A percentile compares a stretch with the other conserved stretches of the same genome.
These are phyloP conservation scores for Pachyramphus minor DNA, from an alignment of 2,113 vertebrate species.

Conservation along the genomic window DNA sequence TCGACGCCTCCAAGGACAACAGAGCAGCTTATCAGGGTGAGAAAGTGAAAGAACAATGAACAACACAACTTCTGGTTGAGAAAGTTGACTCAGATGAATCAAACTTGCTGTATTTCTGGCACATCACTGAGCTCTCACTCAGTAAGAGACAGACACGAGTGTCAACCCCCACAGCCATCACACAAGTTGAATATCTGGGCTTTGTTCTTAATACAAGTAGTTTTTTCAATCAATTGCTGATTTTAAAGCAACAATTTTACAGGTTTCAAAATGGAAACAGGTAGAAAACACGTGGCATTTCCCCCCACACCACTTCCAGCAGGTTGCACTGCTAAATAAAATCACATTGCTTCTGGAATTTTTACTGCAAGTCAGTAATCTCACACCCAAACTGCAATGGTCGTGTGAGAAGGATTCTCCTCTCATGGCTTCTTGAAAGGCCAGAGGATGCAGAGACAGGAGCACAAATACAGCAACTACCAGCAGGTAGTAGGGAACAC, in stretches of 20 bases:
- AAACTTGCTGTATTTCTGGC: not conserved
- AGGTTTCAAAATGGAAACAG: not conserved
- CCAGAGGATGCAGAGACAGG: not conserved
- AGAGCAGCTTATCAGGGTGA: not conserved
- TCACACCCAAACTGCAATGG: accelerated
- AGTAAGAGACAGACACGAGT: not conserved
- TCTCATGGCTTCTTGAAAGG: too few relatives aligned
- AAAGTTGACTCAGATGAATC: not conserved
- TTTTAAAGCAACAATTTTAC: not conserved
- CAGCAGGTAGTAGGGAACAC: too few relatives aligned
- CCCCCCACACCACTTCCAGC: accelerated
- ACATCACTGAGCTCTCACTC: not conserved
- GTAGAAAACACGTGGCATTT: not conserved
- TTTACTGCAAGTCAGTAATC: not conserved
- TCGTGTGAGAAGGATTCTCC: not conserved
- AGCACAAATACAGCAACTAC: not conserved
- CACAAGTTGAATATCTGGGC: not conserved
- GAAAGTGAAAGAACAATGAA: not conserved
- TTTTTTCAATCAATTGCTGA: accelerated
- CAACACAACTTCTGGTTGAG: not conserved
- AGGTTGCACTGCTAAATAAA: not conserved
- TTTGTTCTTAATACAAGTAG: not conserved
- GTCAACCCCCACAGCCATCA: not conserved
- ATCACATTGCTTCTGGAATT: accelerated
- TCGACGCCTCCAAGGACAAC: not conserved